phyloP scores from a whole-genome alignment of 2,888 invertebrate genomes.

The Phyllotreta striolata region DNA sequence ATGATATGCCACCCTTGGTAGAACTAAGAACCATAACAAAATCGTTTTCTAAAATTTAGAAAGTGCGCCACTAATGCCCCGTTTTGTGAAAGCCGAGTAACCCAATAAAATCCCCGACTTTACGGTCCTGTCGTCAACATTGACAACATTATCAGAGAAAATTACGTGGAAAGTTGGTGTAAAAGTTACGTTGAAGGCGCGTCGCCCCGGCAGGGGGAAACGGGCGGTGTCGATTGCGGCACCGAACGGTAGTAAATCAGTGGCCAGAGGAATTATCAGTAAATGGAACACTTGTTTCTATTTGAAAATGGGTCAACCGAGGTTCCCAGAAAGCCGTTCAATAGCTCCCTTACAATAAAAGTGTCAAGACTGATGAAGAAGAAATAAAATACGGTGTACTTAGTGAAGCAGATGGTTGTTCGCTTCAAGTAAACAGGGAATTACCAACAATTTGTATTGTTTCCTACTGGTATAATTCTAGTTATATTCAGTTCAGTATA shows the following conservation, averaged over 20 bases:
- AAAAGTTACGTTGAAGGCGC: conserved; percentile 8
- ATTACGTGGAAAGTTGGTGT: conserved; percentile 35
- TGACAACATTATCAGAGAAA: conserved; percentile 37
- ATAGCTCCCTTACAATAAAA: conserved; percentile 34
- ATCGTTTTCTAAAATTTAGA: conserved; percentile 27
- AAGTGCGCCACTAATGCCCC: conserved; percentile 19
- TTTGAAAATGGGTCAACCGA: conserved; percentile 33
- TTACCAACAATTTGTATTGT: background rate
- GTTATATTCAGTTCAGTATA: no score
- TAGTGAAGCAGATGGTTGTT: conserved; percentile 22
- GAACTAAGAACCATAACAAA: no score
- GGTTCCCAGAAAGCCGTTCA: conserved; percentile 26
- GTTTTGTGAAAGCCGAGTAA: conserved; percentile 27
- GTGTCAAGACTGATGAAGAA: conserved; percentile 33
- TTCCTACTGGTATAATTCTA: background rate
- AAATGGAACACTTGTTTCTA: conserved; percentile 36
- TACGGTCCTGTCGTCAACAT: conserved; percentile 34
- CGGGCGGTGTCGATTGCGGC: conserved; percentile 28
- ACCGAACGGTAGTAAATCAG: conserved; percentile 37
- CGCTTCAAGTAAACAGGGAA: background rate
- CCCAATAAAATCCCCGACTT: conserved; percentile 35
- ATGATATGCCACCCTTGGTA: no score
- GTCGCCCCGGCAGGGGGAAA: no score
- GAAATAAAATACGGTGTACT: conserved; percentile 25
- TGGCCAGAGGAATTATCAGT: conserved; percentile 36